phyloP scores from a whole-genome alignment of 2,797 vertebrate species.

The Hoplostethus atlanticus region DNA sequence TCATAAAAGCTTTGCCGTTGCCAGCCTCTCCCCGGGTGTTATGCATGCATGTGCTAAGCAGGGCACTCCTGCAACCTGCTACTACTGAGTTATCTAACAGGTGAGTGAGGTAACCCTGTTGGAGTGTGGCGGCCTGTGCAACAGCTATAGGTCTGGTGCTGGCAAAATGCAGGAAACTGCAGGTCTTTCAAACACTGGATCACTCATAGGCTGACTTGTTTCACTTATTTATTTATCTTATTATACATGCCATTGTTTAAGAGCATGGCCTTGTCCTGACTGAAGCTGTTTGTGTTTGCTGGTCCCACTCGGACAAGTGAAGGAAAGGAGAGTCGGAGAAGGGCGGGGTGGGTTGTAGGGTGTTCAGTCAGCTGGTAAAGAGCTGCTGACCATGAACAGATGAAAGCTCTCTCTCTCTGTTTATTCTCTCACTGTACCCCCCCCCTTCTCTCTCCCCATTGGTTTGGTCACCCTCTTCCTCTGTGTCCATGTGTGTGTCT shows the following conservation, averaged over 20 bases:
- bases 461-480: slow-evolving; percentile 28
- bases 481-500: slow-evolving; percentile 1
- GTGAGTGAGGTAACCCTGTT: too few relatives aligned
- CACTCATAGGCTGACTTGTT: too few relatives aligned
- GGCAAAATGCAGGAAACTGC: too few relatives aligned
- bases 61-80: neutral
- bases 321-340: slow-evolving; percentile 4
- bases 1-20: neutral
- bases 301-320: too few relatives aligned
- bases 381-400: slow-evolving; percentile 50
- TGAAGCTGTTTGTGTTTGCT: neutral
- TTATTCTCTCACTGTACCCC: neutral
- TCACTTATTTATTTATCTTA: too few relatives aligned
- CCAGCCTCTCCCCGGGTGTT: too few relatives aligned
- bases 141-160: too few relatives aligned
- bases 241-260: neutral
- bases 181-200: too few relatives aligned
- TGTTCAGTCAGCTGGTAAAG: slow-evolving; percentile 49
- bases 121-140: too few relatives aligned
- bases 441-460: slow-evolving; percentile 26
- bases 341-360: neutral
- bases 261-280: neutral
- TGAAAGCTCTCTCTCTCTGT: slow-evolving; percentile 55
- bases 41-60: neutral
- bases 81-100: neutral